Evolutionary conservation across 2,113 vertebrate species (phyloP).

Genomic region (Chloebia gouldiae): DNA sequence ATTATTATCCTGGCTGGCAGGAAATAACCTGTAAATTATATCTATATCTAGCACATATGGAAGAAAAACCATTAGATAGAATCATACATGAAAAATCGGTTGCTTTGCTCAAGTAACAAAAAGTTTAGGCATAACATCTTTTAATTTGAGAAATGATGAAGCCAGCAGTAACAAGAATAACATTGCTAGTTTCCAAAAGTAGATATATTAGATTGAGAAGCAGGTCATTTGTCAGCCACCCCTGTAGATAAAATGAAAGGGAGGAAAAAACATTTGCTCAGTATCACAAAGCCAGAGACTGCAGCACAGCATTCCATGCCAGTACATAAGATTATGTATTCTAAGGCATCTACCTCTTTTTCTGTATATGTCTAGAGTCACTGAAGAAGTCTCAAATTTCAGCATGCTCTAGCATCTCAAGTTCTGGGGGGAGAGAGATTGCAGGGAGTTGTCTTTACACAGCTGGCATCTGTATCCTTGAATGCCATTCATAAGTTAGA

Average conservation of each 20-base stretch:
- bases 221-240: slow-evolving; percentile 12
- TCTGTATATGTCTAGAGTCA: neutral
- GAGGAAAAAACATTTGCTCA: neutral
- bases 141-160: slow-evolving; percentile 43
- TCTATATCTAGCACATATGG: neutral
- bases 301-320: neutral
- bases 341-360: neutral
- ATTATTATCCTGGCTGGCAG: neutral
- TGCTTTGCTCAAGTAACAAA: neutral
- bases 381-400: neutral
- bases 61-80: slow-evolving; percentile 1
- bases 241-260: neutral
- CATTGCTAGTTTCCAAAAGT: slow-evolving; percentile 1
- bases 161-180: slow-evolving; percentile 16
- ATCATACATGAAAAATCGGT: slow-evolving; percentile 15
- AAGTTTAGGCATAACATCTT: slow-evolving; percentile 19
- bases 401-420: neutral
- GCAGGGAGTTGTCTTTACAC: neutral
- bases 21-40: slow-evolving; percentile 5
- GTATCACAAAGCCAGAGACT: neutral
- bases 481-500: neutral
- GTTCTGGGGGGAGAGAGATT: neutral
- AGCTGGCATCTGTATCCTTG: neutral
- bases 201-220: neutral
- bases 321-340: neutral